phyloP scores from a whole-genome alignment of 2,888 invertebrate genomes.

The Entomobrya proxima region DNA sequence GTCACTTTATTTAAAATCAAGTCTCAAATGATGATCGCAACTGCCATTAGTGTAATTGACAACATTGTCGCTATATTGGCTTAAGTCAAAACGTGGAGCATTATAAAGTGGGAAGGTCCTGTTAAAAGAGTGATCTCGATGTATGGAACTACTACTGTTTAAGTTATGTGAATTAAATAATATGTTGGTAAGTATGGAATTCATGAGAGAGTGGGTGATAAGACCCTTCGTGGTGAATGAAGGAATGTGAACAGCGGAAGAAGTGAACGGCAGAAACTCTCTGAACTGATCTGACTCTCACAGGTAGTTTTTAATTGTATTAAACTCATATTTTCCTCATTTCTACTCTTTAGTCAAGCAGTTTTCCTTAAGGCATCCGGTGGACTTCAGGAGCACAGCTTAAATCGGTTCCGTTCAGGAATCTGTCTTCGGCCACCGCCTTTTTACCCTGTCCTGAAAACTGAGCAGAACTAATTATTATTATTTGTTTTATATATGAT shows the following conservation, averaged over 20 bases:
- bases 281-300: slow-evolving; percentile 69
- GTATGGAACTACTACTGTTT: slow-evolving; percentile 19
- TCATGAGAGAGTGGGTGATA: slow-evolving; percentile 70
- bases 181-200: slow-evolving; percentile 67
- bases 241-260: slow-evolving; percentile 73
- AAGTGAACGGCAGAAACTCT: slow-evolving; percentile 70
- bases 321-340: slow-evolving; percentile 74
- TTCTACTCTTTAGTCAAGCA: slow-evolving; percentile 73
- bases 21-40: neutral
- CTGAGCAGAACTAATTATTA: slow-evolving; percentile 64
- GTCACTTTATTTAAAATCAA: slow-evolving; percentile 1
- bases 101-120: slow-evolving; percentile 56
- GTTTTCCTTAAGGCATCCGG: slow-evolving; percentile 63
- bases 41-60: neutral
- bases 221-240: slow-evolving; percentile 69
- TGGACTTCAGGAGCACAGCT: slow-evolving; percentile 61
- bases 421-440: slow-evolving; percentile 69
- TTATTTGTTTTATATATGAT: slow-evolving; percentile 61
- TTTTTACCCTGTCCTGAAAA: slow-evolving; percentile 64
- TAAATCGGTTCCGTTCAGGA: slow-evolving; percentile 61
- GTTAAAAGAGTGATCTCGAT: slow-evolving; percentile 32
- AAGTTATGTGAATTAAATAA: slow-evolving; percentile 36
- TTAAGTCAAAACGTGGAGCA: slow-evolving; percentile 35
- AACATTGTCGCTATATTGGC: neutral
- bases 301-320: slow-evolving; percentile 75